Evolutionary conservation across 1,140 invertebrate genomes (phyloP), one percentile per base, ranked within the genome.

Genomic region (Drosophila eugracilis): DNA sequence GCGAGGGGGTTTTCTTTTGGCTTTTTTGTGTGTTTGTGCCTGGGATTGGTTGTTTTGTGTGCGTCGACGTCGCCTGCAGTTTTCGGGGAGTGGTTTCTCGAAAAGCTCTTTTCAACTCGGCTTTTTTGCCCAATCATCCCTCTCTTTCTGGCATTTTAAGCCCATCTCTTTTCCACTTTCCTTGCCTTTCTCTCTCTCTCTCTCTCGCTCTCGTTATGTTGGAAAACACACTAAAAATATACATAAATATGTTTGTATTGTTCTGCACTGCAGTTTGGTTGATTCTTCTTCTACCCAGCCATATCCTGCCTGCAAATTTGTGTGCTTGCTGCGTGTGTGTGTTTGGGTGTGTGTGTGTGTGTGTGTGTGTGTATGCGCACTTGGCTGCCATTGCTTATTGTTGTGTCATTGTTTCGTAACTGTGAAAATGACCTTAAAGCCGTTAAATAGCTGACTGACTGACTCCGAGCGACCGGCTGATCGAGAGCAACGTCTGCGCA

Each of bases 31-130:
- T 67, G 60, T 67, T 67, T 89, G 63, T 83, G 84, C 88, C 86
- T 90, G 86, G 81, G 86, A 90, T 90, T 90, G 86, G 86, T 90
- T 90, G 88, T 89, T 88, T 88, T 88, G 83, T 84, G 83, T 88
- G 71, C 83, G 83, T 88, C 65, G 63, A 88, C 74, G 83, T 88
- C 60, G 83, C 83, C 78, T 86, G 83, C 85, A 86, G 78, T 86
- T 89, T 89, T 90, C 58, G 81, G 86, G 86, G 86, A 90, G 86
- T 90, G 86, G 86, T 90, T 86, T 90, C 83, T 52, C 30, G 39
- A 74, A 86, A 88, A 86, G 81, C 81, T 85, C 60, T 81, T 80
- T 78, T 86, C 83, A 81, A 44, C 77, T 62, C 60, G 44, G 71
- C 71, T 63, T 73, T 63, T 74, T 74, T n/a, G 5, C 41, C 19